These are phyloP conservation scores for Myopa tessellatipennis DNA, from an alignment of 2,888 invertebrate species.

Conservation along the genomic window DNA sequence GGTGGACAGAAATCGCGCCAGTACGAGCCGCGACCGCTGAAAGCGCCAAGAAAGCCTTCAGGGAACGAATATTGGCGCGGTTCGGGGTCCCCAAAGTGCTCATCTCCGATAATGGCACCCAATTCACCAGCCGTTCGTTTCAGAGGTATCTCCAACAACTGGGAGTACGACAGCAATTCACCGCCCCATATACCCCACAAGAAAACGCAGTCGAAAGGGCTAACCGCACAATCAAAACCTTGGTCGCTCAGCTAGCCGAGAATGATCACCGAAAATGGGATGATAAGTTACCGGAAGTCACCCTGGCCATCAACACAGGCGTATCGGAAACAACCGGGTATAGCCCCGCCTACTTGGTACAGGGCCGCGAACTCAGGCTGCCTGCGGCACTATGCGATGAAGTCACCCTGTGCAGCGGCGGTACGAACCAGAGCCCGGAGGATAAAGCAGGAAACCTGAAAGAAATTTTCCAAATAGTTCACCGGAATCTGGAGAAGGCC, in stretches of 20 bases:
- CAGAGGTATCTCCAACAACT: neutral
- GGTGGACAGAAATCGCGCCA: neutral
- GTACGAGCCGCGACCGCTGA: neutral
- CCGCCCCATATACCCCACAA: neutral
- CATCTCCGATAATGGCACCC: conserved; percentile 33
- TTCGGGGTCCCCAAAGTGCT: conserved; percentile 22
- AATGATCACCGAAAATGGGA: conserved; percentile 12
- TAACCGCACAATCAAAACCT: conserved; percentile 13
- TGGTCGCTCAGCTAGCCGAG: neutral
- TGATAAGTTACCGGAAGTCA: conserved; percentile 20
- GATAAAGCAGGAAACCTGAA: neutral
- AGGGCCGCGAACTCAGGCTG: neutral
- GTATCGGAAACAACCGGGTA: conserved; percentile 14
- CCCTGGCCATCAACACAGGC: conserved; percentile 10
- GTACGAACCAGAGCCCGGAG: too few relatives aligned
- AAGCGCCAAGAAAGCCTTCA: neutral
- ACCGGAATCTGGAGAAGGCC: neutral
- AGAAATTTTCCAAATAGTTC: neutral
- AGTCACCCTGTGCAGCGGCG: too few relatives aligned
- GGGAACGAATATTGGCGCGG: neutral
- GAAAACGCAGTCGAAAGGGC: conserved; percentile 29
- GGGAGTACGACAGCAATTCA: too few relatives aligned
- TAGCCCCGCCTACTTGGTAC: neutral
- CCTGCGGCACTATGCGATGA: too few relatives aligned
- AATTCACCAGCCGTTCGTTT: conserved; percentile 19